Base-by-base conservation (phyloP, 2,113 vertebrate species). In the Hippoglossus stenolepis region DNA sequence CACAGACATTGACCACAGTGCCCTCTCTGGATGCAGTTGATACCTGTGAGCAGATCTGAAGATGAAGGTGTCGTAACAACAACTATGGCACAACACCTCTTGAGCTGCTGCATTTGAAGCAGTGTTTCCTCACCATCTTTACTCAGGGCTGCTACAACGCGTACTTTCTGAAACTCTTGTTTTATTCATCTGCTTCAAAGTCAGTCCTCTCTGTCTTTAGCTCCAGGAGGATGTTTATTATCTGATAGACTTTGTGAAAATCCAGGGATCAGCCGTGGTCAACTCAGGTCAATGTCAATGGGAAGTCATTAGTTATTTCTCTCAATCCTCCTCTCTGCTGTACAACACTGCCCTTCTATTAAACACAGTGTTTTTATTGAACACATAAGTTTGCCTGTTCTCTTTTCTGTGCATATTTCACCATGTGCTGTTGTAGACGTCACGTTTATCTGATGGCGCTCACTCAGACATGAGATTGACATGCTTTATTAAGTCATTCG, bases 281-380 rank as follows among this genome's bases (percentile, higher is more conserved):
- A 74, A 73, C 82, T 90, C 78, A 81, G 73, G 85, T 84, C 83
- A 77, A 70, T 56, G 4, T 79, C 71, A 78, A 60, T 23, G 3
- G 59, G 72, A 65, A 79, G 28, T 77, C 75, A n/a, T 56, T 8
- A 3, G 40, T 73, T 65, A 26, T 70, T 67, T 62, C 59, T 45
- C 35, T 56, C 13, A 72, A 31, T 65, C 15, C 73, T 31, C 9
- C 26, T 67, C 49, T 63, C 59, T 80, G 78, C 72, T 85, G 75
- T 84, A 77, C 45, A 17, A 71, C 65, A 70, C 75, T 81, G 73
- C 83, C 70, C 78, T 77, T 90, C 87, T 84, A 92, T 89, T 92
- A 92, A 92, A 86, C 23, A 35, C 23, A 45, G 5, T 56, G 40
- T 83, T 90, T 90, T 83, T 85, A 82, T 60, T 31, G 15, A 74